Evolutionary conservation across 2,888 invertebrate species (phyloP), one percentile per base, ranked within the genome.

Genomic region (Hetaerina titia): DNA sequence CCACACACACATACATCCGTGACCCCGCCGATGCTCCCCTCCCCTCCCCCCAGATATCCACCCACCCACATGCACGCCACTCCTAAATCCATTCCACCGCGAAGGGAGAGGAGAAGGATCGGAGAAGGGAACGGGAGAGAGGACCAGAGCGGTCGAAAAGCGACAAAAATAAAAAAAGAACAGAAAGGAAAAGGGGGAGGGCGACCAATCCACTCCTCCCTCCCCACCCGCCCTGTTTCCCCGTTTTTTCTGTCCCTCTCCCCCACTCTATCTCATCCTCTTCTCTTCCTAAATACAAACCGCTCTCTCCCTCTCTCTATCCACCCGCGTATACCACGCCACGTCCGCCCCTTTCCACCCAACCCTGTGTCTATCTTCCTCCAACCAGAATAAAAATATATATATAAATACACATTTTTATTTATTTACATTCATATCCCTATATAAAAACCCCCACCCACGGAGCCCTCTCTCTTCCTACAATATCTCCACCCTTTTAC

Each of bases 311-410:
- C 25, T 15, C 88, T 45, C 2, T 6, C 17, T 25, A n/a, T 31
- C 88, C 88, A 11, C 17, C 88, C 88, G 25, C 88, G 19, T 19
- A 45, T 56, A 19, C 31, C 88, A 19, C 19, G 13, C 88, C 17
- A 31, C 31, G 17, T 88, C 88, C 31, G 31, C 45, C 31, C 25
- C 88, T 57, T 45, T 57, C 89, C 89, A 89, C 89, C 57, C 89
- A 57, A 19, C 58, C 89, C 89, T 9, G 45, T 56, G 45, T 56
- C 15, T 88, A 31, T 56, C 31, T 88, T 88, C 88, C 88, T 31
- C 88, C 88, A 45, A 88, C 89, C 57, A 89, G 89, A 56, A 89
- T 57, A 89, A 57, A 57, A 89, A 57, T 56, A 45, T 22, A 45
- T 45, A 45, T 45, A 45, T 45, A 45, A 45, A 45, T 45, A 2